Conservation (phyloP, 2,113 vertebrate species). For the Ammodytes marinus region DNA sequence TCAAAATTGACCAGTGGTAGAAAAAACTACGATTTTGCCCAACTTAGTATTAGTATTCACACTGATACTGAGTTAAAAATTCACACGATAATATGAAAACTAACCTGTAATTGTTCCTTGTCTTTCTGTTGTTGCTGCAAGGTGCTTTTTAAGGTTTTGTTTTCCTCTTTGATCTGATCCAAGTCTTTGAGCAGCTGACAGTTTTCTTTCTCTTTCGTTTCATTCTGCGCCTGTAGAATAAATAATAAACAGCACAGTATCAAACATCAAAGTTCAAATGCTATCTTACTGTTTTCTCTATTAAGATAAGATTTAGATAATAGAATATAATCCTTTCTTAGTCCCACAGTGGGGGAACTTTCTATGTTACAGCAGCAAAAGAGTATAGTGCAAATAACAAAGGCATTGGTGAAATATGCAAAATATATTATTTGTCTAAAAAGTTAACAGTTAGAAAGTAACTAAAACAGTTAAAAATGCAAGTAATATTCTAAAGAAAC, state of each 20-base stretch:
- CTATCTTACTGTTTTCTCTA: neutral
- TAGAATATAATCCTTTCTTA: too few species aligned
- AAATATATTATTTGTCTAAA: neutral
- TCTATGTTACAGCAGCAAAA: too few species aligned
- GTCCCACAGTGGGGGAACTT: too few species aligned
- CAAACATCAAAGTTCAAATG: slow-evolving; percentile 41
- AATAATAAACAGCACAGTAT: neutral
- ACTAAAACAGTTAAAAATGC: too few species aligned
- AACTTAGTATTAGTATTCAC: neutral
- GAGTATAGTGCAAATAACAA: too few species aligned
- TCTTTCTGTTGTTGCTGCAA: slow-evolving; percentile 49
- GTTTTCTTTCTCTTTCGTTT: slow-evolving; percentile 38
- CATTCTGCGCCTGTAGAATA: slow-evolving; percentile 44
- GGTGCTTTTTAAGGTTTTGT: slow-evolving; percentile 5
- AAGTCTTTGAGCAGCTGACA: slow-evolving; percentile 37
- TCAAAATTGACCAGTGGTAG: too few species aligned
- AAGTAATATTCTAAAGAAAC: too few species aligned
- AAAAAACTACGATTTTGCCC: too few species aligned
- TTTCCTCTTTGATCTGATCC: slow-evolving; percentile 43
- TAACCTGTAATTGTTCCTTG: slow-evolving; percentile 66
- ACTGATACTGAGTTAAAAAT: accelerated
- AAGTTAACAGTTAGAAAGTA: too few species aligned
- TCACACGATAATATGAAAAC: slow-evolving; percentile 10
- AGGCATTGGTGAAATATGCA: neutral
- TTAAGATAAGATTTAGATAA: neutral